Evolutionary conservation across 2,797 vertebrate species (phyloP), one percentile per base, ranked within the genome.

Genomic region (Diglossa cyanea): DNA sequence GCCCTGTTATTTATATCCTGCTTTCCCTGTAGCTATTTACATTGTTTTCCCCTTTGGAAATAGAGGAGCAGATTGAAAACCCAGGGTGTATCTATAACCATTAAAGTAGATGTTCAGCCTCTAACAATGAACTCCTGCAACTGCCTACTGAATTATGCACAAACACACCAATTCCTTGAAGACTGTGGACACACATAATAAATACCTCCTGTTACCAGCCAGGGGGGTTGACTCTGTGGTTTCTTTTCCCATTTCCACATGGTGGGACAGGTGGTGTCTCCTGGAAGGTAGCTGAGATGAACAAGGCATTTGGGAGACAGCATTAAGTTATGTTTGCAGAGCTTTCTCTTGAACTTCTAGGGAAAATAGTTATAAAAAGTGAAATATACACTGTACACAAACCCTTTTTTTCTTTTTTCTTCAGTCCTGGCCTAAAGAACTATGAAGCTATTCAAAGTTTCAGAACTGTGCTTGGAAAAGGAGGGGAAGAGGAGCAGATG

Each of bases 61-160:
- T 0, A 93, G 79, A 93, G 68, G n/a, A 96, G 61, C 88, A 97
- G 93, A 95, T 92, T 96, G 96, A 96, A 96, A 97, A 94, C 76
- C 82, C 48, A 37, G 57, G 63, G 85, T 95, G 31, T 94, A 86
- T 96, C 96, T 94, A 26, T 93, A 97, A 90, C 67, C 88, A 90
- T 97, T 97, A 94, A 94, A 97, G 92, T 90, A 77, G 93, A 95
- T 89, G 62, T 73, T 97, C 63, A 95, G 93, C 70, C 95, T 93
- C 50, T 79, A 94, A 93, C 96, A 96, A 83, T 63, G 80, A 97
- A 91, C 88, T 96, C 70, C 39, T 95, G 66, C 40, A 81, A 93
- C 90, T 60, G 47, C 87, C 94, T 96, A 47, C 90, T 98, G 94
- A 97, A 97, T 97, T 97, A 96, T 30, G 35, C 93, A 94, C 80